Evolutionary conservation across 2,888 invertebrate genomes (phyloP).

Genomic region (Alloscopus bannaensis): DNA sequence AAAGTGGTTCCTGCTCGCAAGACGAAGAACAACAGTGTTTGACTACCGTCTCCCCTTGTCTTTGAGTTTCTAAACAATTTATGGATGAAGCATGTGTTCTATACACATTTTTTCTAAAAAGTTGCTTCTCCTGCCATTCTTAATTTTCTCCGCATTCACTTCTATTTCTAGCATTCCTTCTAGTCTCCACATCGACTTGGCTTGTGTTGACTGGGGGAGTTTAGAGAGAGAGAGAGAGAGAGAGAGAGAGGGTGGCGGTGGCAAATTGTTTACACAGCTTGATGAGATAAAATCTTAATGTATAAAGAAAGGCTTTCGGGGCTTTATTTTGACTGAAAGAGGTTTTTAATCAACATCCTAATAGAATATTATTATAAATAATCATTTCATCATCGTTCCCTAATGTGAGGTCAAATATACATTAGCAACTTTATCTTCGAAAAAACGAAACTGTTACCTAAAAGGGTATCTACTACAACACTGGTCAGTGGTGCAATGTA

Average conservation of each 20-base stretch:
- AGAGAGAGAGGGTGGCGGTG: constrained; percentile 11
- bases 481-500: no score
- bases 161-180: neutral
- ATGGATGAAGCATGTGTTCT: constrained; percentile 32
- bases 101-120: neutral
- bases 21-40: neutral
- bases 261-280: constrained; percentile 57
- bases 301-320: constrained; percentile 53
- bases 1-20: neutral
- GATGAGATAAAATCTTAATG: constrained; percentile 65
- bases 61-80: constrained; percentile 37
- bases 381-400: constrained; percentile 16
- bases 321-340: constrained; percentile 22
- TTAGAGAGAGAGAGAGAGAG: constrained; percentile 8
- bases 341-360: constrained; percentile 52
- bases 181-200: neutral
- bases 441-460: no score
- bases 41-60: neutral
- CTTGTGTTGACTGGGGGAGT: neutral
- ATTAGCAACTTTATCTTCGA: no score
- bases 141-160: neutral
- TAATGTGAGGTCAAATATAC: no score
- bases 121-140: constrained; percentile 5
- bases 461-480: no score
- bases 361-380: constrained; percentile 31